Evolutionary conservation across 2,888 invertebrate genomes (phyloP).

Genomic region (Rambutsinella grinnellia): DNA sequence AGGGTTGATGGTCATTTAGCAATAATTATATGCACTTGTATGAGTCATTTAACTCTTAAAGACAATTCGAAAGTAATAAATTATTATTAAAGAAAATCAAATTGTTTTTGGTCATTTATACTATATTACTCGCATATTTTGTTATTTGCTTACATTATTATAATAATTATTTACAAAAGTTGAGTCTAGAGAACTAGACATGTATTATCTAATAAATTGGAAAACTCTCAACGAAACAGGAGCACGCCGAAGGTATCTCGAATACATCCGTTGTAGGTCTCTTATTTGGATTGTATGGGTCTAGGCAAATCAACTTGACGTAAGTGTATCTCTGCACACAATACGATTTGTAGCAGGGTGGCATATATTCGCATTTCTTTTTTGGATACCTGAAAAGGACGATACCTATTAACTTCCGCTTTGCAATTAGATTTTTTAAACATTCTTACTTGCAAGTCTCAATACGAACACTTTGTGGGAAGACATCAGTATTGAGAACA

Average conservation of each 20-base stretch:
- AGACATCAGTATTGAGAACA: conserved; percentile 68
- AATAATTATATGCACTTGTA: no score
- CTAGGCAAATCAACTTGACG: conserved; percentile 67
- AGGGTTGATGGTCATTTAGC: no score
- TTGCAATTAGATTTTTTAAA: not conserved
- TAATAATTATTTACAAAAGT: no score
- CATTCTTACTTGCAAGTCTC: conserved; percentile 68
- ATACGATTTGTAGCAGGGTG: conserved; percentile 67
- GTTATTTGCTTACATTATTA: no score
- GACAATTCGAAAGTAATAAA: no score
- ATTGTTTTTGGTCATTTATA: no score
- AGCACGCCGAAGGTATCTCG: conserved; percentile 68
- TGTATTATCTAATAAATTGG: conserved; percentile 62
- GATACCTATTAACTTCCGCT: not conserved
- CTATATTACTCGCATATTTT: no score
- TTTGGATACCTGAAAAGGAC: conserved; percentile 65
- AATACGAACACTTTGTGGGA: conserved; percentile 68
- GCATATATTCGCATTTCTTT: conserved; percentile 68
- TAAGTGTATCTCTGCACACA: conserved; percentile 68
- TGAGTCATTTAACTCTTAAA: no score
- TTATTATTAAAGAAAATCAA: no score
- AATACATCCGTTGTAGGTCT: conserved; percentile 68
- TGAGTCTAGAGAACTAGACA: no score
- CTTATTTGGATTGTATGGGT: conserved; percentile 67
- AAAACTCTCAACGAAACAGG: conserved; percentile 68